phyloP scores from a whole-genome alignment of 2,113 vertebrate species.

The Lophotis ruficrista region DNA sequence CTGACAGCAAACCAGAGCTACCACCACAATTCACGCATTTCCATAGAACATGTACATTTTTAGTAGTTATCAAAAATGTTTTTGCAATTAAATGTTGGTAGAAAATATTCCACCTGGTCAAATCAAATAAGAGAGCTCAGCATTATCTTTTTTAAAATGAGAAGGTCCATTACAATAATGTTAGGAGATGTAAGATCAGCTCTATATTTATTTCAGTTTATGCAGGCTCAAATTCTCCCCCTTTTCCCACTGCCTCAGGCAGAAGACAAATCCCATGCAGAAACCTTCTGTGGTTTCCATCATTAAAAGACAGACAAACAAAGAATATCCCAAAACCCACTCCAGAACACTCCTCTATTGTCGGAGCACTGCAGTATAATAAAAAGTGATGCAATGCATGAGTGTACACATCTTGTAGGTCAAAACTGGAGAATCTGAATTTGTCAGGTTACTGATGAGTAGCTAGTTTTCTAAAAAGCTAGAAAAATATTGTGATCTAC shows the following conservation, averaged over 20 bases:
- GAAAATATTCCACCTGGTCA: not conserved
- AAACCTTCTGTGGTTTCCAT: not conserved
- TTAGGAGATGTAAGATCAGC: not conserved
- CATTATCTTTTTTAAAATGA: not conserved
- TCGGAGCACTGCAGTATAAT: not conserved
- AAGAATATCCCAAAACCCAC: not conserved
- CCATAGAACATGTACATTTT: not conserved
- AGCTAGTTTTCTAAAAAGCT: not conserved
- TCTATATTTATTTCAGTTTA: not conserved
- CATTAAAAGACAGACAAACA: not conserved
- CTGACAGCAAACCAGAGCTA: not conserved
- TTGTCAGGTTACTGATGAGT: not conserved
- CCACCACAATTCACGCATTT: rapidly evolving
- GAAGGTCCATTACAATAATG: not conserved
- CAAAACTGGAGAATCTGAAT: not conserved
- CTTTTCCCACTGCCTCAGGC: not conserved
- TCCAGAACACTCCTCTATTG: not conserved
- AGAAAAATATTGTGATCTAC: not conserved
- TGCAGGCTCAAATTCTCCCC: not conserved
- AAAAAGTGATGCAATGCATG: not conserved
- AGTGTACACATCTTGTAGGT: not conserved
- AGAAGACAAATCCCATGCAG: not conserved
- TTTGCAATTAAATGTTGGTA: not conserved
- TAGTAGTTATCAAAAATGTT: not conserved
- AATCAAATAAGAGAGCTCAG: not conserved